Conservation (phyloP, 2,888 invertebrate genomes). For the Drosophila kambysellisi region DNA sequence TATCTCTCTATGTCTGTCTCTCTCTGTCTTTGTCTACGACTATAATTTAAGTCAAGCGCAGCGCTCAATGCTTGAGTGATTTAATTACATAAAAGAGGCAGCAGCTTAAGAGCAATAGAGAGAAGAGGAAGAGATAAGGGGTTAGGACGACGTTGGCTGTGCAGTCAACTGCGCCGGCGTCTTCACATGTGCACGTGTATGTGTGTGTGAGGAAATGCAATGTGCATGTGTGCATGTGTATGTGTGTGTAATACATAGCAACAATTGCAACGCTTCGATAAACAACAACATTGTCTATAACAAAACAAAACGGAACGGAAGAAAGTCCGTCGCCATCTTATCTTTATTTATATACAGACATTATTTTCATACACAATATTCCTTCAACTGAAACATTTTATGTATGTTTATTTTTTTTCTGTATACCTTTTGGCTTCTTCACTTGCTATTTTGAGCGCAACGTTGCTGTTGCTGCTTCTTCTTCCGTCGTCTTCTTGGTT, state of each 20-base stretch:
- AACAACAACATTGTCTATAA: slow-evolving; percentile 60
- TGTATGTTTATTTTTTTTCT: slow-evolving; percentile 7
- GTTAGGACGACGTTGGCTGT: slow-evolving; percentile 51
- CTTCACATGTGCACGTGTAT: slow-evolving; percentile 24
- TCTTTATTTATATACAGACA: slow-evolving; percentile 47
- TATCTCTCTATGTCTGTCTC: not conserved
- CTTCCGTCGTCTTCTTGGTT: slow-evolving; percentile 70
- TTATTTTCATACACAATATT: slow-evolving; percentile 17
- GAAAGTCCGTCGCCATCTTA: slow-evolving; percentile 62
- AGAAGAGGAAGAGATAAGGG: slow-evolving; percentile 5
- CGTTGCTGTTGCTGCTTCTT: slow-evolving; percentile 20
- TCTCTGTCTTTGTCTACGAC: slow-evolving; percentile 15
- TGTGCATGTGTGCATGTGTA: slow-evolving; percentile 22
- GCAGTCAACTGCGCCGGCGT: slow-evolving; percentile 70
- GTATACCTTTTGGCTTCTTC: slow-evolving; percentile 20
- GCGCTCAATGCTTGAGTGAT: slow-evolving; percentile 74
- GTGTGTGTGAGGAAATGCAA: slow-evolving; percentile 69
- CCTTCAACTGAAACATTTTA: slow-evolving; percentile 42
- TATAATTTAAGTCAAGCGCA: slow-evolving; percentile 41
- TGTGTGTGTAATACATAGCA: slow-evolving; percentile 25
- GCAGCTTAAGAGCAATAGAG: slow-evolving; percentile 18
- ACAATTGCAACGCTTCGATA: slow-evolving; percentile 79
- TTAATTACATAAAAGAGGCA: slow-evolving; percentile 68
- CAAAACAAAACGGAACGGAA: slow-evolving; percentile 67
- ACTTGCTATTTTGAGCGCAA: slow-evolving; percentile 63